Evolutionary conservation across 2,888 invertebrate species (phyloP).

Genomic region (Folsomia manolachei): DNA sequence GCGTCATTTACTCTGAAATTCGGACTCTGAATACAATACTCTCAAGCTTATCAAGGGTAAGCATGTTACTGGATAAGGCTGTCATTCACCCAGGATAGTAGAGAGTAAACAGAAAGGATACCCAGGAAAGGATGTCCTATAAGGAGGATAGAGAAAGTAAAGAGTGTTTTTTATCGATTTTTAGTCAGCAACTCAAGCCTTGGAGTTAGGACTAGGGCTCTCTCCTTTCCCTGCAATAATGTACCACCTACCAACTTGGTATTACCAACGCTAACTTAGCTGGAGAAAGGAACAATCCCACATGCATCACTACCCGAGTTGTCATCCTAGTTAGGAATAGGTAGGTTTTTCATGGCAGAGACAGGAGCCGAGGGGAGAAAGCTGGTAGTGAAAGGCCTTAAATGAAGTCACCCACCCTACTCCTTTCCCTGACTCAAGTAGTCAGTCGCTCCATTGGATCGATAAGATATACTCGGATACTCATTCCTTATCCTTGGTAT

Average conservation of each 20-base stretch:
- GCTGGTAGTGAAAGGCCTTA: constrained; percentile 50
- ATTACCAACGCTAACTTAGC: not conserved
- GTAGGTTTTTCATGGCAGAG: not conserved
- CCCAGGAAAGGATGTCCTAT: not conserved
- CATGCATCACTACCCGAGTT: not conserved
- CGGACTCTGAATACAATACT: too few species aligned
- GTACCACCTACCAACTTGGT: too few species aligned
- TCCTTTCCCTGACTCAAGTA: constrained; percentile 23
- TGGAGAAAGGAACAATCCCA: not conserved
- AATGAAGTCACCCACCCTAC: constrained; percentile 51
- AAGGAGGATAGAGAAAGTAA: not conserved
- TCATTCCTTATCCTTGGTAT: not conserved
- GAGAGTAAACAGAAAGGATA: not conserved
- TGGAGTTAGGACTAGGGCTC: too few species aligned
- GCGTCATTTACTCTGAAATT: too few species aligned
- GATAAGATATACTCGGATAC: not conserved
- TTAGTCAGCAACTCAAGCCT: too few species aligned
- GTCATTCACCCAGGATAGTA: too few species aligned
- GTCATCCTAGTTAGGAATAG: not conserved
- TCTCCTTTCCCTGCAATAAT: too few species aligned
- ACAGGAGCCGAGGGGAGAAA: constrained; percentile 20
- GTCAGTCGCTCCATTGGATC: not conserved
- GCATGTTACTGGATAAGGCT: too few species aligned
- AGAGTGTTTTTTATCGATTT: constrained; percentile 47
- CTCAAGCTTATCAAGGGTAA: too few species aligned